Base-by-base conservation (phyloP, 1,140 invertebrate genomes). In the Phenacoccus solenopsis region DNA sequence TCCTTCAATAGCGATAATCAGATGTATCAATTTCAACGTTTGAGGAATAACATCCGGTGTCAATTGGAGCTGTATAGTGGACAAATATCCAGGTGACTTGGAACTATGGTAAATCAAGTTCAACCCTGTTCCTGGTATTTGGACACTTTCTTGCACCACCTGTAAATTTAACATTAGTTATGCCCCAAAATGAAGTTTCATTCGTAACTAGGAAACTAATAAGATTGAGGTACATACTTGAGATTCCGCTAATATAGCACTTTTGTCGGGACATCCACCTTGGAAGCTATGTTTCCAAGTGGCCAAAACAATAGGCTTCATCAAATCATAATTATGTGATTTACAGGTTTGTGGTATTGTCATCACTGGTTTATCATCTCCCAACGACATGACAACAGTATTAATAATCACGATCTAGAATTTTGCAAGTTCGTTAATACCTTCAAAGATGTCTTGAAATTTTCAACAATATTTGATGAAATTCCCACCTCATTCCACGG, bases 251-350 rank as follows among this genome's bases (percentile, higher is more conserved):
- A 98, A 83, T 71, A 98, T 93, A 27, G 93, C 91, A 74, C 88
- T 90, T 74, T 89, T 90, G 76, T 95, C 92, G 0, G 94, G 92
- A 79, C 94, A 97, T 0, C 92, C 90, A 7, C 93, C 94, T 76
- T 97, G 93, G 80, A 96, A 97, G 25, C 93, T 93, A 77, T 95
- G 91, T 76, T 96, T 95, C 94, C 94, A 98, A 0, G 94, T 96
- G 10, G 94, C 93, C 28, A 96, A 79, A 0, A 96, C 93, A 0
- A 96, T 90, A 0, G 95, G 95, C 77, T 94, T 93, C 88, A 98
- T 94, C 20, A 86, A 77, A 77, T 96, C 94, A 78, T 96, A 96
- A 79, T 97, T 90, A 78, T 98, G 95, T 0, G 89, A 87, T 7
- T 88, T 82, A 76, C 95, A 97, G 0, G 90, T 87, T 75, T 90